Evolutionary conservation across 2,113 vertebrate genomes (phyloP).

Genomic region (Microcebus ravelobensis): DNA sequence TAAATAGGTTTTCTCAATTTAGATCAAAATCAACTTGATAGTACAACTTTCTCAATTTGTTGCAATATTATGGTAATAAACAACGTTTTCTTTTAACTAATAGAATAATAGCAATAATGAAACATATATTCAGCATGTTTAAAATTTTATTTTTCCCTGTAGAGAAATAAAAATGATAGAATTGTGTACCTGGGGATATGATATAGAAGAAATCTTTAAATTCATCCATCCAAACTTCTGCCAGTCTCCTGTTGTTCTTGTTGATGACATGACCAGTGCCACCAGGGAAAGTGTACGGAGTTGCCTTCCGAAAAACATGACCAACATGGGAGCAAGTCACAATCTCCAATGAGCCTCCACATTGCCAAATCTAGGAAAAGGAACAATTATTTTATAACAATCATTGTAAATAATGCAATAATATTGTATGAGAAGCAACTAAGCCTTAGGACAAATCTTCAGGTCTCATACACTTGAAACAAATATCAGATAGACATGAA

Average conservation of each 20-base stretch:
- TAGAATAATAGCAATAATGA: background rate
- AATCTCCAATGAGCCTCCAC: conserved; percentile 96
- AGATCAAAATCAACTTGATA: background rate
- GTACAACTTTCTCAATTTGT: background rate
- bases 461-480: background rate
- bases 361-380: conserved; percentile 94
- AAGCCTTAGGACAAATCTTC: background rate
- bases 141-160: background rate
- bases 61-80: background rate
- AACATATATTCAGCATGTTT: background rate
- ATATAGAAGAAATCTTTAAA: conserved; percentile 99
- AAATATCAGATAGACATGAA: background rate
- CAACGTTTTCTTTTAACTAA: background rate
- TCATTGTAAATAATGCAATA: background rate
- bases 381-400: background rate
- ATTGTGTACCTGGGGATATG: conserved; percentile 94
- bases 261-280: conserved; percentile 99
- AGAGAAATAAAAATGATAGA: background rate
- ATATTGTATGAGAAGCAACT: background rate
- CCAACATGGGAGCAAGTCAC: conserved; percentile 98
- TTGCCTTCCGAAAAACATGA: conserved; percentile 98
- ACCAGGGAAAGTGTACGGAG: conserved; percentile 97
- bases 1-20: background rate
- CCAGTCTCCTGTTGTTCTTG: conserved; percentile 97
- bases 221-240: conserved; percentile 99